Evolutionary conservation across 1,140 invertebrate species (phyloP).

Genomic region (Eriosoma lanigerum): DNA sequence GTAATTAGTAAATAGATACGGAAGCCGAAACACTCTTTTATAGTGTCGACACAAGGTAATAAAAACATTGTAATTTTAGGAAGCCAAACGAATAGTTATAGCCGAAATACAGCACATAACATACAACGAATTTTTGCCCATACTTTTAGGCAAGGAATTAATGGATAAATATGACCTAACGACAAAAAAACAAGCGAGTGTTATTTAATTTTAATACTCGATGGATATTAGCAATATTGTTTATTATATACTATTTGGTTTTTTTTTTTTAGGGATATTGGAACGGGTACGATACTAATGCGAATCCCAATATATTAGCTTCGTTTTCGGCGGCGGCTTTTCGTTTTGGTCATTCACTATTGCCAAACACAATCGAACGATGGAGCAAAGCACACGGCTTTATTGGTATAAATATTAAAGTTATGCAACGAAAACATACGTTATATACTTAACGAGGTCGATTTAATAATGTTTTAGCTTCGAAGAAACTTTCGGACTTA

Average conservation of each 20-base stretch:
- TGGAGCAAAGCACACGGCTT: constrained; percentile 94
- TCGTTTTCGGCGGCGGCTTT: constrained; percentile 87
- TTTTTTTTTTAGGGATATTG: constrained; percentile 71
- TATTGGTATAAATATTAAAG: constrained; percentile 66
- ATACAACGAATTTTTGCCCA: constrained; percentile 92
- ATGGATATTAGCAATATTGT: neutral
- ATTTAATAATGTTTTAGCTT: constrained; percentile 63
- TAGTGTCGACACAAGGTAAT: no score
- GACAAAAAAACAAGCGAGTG: constrained; percentile 72
- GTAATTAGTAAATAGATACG: no score
- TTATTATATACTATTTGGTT: no score
- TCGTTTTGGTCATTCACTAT: constrained; percentile 84
- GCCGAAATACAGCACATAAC: constrained; percentile 92
- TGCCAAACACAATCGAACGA: constrained; percentile 84
- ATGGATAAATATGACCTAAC: constrained; percentile 89
- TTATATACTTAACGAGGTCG: constrained; percentile 2
- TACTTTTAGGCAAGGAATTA: constrained; percentile 87
- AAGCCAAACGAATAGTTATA: constrained; percentile 83
- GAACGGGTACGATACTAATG: constrained; percentile 80
- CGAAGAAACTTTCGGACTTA: constrained; percentile 83
- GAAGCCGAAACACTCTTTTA: no score
- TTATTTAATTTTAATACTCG: neutral
- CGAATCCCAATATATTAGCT: constrained; percentile 84
- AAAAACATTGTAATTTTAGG: constrained; percentile 61
- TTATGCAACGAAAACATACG: neutral